These are phyloP conservation scores for Jacana jacana DNA, from an alignment of 2,113 vertebrate species.

Conservation along the genomic window DNA sequence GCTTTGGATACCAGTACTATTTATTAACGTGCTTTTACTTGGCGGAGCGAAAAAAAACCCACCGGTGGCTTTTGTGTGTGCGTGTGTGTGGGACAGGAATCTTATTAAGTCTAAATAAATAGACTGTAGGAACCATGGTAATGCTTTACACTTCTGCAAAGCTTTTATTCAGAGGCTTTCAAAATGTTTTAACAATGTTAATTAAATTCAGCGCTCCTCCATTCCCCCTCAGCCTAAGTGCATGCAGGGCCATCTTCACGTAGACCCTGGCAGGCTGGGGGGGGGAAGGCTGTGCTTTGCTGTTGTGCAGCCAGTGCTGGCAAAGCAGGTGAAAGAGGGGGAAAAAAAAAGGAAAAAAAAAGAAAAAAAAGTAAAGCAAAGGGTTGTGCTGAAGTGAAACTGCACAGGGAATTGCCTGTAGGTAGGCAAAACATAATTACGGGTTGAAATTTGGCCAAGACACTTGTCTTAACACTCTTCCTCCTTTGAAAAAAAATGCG, in stretches of 20 bases:
- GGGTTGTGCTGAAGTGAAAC: not conserved
- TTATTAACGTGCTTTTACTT: constrained; percentile 18
- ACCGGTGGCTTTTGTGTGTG: not conserved
- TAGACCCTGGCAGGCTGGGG: not conserved
- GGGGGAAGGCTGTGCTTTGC: not conserved
- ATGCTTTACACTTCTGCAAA: constrained; percentile 52
- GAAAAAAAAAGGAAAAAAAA: not conserved
- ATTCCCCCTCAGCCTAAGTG: constrained; percentile 37
- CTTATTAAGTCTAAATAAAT: constrained; percentile 64
- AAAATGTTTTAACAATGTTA: constrained; percentile 62
- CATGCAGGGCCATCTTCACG: constrained; percentile 33
- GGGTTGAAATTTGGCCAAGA: constrained; percentile 58
- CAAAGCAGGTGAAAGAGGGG: not conserved
- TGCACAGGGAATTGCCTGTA: constrained; percentile 44
- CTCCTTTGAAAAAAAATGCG: constrained; percentile 43
- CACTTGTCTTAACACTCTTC: constrained; percentile 62
- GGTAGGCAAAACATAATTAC: constrained; percentile 64
- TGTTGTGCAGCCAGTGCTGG: constrained; percentile 1
- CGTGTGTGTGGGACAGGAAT: not conserved
- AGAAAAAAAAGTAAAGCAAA: not conserved
- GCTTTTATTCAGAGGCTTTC: constrained; percentile 49
- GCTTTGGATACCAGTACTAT: not conserved
- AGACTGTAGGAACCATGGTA: constrained; percentile 37
- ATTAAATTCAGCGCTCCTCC: constrained; percentile 55
- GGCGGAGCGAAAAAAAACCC: not conserved